phyloP scores from a whole-genome alignment of 1,140 invertebrate species.

The Schlechtendalia chinensis region DNA sequence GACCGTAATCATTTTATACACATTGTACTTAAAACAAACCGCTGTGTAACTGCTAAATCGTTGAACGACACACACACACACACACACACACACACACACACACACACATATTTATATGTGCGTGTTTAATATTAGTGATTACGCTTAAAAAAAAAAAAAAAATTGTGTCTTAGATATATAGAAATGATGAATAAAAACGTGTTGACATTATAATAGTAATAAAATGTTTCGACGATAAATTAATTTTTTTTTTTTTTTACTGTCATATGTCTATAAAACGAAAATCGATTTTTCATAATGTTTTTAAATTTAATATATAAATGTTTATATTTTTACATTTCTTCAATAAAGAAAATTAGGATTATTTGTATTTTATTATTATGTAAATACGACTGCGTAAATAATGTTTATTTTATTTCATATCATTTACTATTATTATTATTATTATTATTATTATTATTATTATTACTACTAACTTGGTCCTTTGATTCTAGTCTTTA shows the following conservation, averaged over 20 bases:
- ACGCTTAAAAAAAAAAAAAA: neutral
- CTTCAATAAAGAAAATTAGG: neutral
- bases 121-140: too few relatives aligned
- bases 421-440: neutral
- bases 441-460: too few relatives aligned
- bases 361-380: constrained; percentile 21
- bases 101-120: too few relatives aligned
- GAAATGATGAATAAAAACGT: too few relatives aligned
- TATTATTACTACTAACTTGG: constrained; percentile 18
- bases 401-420: constrained; percentile 29
- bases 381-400: constrained; percentile 36
- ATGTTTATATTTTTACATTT: constrained; percentile 18
- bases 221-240: neutral
- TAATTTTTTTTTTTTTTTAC: neutral
- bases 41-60: too few relatives aligned
- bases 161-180: neutral
- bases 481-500: constrained; percentile 35
- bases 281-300: constrained; percentile 9
- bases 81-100: too few relatives aligned
- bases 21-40: too few relatives aligned
- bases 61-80: too few relatives aligned
- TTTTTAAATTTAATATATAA: neutral
- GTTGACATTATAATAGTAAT: too few relatives aligned
- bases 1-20: too few relatives aligned
- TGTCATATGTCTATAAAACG: neutral